Base-by-base conservation (phyloP, 2,113 vertebrate genomes). In the Oryzias javanicus region DNA sequence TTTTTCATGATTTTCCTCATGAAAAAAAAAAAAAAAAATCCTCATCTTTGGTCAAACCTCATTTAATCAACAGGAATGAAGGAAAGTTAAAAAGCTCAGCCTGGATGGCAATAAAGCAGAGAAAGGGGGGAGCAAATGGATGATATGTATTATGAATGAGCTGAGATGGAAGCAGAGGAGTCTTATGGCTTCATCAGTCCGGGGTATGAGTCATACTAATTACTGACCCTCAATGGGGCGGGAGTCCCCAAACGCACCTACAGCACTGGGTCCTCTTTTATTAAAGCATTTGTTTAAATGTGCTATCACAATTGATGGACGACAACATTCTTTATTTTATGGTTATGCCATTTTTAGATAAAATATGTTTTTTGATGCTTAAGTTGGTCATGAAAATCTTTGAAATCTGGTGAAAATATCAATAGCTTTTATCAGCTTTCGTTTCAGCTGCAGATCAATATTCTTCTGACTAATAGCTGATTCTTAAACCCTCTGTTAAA, bases 101-200 rank as follows among this genome's bases (percentile, higher is more conserved):
- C 49, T 70, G 78, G 73, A 72, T 50, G 46, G 35, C 53, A 22
- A 56, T 70, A 70, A 68, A 74, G 71, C 69, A 55, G 46, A 60
- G 49, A 49, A 35, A 44, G 40, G n/a, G 20, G 55, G 51, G n/a
- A 40, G 82, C 62, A 87, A 85, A 89, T 83, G 72, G 80, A 85
- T 55, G 60, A 54, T 59, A 83, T 90, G 47, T 78, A 89, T 90
- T 88, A 89, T 92, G 90, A 73, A 92, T 89, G 82, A 80, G 55
- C 27, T 82, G 80, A 89, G 88, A 84, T 3, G 53, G 70, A 61
- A 78, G 78, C 55, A 42, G 66, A 61, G 56, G 59, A 78, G 66
- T 49, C 59, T 62, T 49, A 67, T 74, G 59, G 68, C 44, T 51
- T 76, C 77, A 82, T 82, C 81, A 76, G 58, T 18, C 27, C 24